Base-by-base conservation (phyloP, 2,797 vertebrate genomes). In the Podarcis siculus region DNA sequence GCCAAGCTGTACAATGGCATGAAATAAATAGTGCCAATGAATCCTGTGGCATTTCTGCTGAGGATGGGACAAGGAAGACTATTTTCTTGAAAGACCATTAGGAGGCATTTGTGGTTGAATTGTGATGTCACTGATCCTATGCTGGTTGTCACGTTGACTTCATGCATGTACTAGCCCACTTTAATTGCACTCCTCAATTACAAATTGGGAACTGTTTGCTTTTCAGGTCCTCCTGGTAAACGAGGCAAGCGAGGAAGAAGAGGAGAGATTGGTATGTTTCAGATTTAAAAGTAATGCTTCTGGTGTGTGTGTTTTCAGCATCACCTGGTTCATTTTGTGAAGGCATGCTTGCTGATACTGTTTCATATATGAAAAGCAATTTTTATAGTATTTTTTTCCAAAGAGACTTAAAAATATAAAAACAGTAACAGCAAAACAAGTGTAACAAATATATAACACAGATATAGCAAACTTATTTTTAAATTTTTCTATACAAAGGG, bases 181-280 rank as follows among this genome's bases (percentile, higher is more conserved):
- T 91, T 92, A 8, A 71, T 39, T 83, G 42, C 45, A 67, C 58
- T 58, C 27, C 49, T 90, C 75, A 85, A 19, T 89, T 89, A 88
- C 61, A 87, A 61, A 32, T 64, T 5, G 89, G 81, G 91, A 87
- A 64, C 55, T n/a, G 1, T 94, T 83, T 94, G 90, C 49, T 91
- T 94, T 97, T 90, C 96, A 99, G 99, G 99, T 95, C 99, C 98
- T 97, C 98, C 98, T 2, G 99, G 99, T 90, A 99, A 99, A 96
- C 97, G 98, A 95, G 99, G 99, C 96, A 98, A 99, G 97, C 97
- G 98, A 93, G 99, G 99, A 93, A 98, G 98, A 95, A 98, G 98
- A 96, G 99, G 99, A 96, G 98, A 99, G 95, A 97, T 98, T 85
- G 99, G 99, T 99, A 97, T 97, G 98, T 97, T 35, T 91, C 49